Evolutionary conservation across 2,797 vertebrate species (phyloP), one percentile per base, ranked within the genome.

Genomic region (Buceros bicornis): DNA sequence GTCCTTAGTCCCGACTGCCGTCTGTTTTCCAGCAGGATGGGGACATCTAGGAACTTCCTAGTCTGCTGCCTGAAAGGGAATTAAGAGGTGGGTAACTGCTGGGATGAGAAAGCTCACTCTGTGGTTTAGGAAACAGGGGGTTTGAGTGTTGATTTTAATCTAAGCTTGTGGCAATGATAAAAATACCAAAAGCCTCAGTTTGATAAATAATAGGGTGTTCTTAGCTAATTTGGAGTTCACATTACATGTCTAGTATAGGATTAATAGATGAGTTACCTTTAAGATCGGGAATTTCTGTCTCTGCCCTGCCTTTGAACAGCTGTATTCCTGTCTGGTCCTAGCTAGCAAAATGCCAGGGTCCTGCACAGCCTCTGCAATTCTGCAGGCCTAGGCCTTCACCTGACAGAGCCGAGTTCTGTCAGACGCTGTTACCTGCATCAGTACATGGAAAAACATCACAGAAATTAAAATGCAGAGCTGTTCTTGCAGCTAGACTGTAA

Each of bases 401-500:
- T 51, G 61, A 89, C 8, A 73, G 51, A 93, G 54, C 3, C 8
- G 51, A 62, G 42, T 53, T 88, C 48, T 82, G 73, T 91, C 81
- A 61, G 66, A 35, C 40, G 74, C 61, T 5, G 1, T 51, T 33
- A 48, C 42, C 71, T 89, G 58, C 28, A 78, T 62, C 78, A 60
- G 56, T 42, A 81, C 82, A 87, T 28, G 66, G 80, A 47, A 84
- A 78, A 82, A 70, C 20, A 70, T 14, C 42, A 78, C 74, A 45
- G 42, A 90, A 90, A 90, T 51, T 51, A 65, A 93, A 93, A 87
- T 7, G 16, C 62, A 67, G 47, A 60, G 66, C 16, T 24, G 56
- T 40, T 89, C 69, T 84, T 70, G 69, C 89, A 95, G 87, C 50
- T 62, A n/a, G 62, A 56, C 22, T 82, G 89, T 74, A 71, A 57